Evolutionary conservation across 2,113 vertebrate species (phyloP).

Genomic region (Labrus mixtus): DNA sequence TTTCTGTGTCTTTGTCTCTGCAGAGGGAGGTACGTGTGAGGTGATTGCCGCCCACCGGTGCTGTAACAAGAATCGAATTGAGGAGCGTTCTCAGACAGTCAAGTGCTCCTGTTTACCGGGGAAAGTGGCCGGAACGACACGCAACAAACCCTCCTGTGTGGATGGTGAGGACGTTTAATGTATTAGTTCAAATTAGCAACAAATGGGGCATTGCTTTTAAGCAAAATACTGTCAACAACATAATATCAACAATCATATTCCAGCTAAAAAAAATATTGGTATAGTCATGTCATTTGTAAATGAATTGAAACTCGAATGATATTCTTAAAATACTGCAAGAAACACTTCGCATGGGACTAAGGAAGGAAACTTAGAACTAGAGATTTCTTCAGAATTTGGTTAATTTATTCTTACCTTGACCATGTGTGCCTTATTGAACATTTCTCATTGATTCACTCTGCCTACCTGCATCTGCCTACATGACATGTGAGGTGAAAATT

Average conservation of each 20-base stretch:
- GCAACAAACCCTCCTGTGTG: slow-evolving; percentile 98
- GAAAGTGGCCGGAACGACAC: slow-evolving; percentile 98
- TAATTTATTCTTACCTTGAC: neutral
- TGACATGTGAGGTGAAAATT: neutral
- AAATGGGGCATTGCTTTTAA: no score
- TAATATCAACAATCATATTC: no score
- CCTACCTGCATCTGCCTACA: neutral
- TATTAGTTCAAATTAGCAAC: neutral
- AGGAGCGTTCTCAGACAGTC: slow-evolving; percentile 98
- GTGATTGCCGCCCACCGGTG: slow-evolving; percentile 99
- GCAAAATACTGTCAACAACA: no score
- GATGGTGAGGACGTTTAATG: slow-evolving; percentile 88
- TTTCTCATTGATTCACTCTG: neutral
- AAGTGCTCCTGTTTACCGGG: slow-evolving; percentile 99
- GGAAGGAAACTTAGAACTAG: neutral
- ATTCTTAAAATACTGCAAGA: neutral
- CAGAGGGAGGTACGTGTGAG: slow-evolving; percentile 99
- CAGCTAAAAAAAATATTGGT: no score
- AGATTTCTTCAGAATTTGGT: neutral
- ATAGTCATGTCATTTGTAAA: neutral
- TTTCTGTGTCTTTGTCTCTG: slow-evolving; percentile 60
- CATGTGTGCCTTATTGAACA: neutral
- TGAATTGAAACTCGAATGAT: neutral
- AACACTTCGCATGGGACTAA: neutral
- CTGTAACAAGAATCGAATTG: slow-evolving; percentile 99